phyloP scores from a whole-genome alignment of 2,888 invertebrate species.

The Drosophila borborema region DNA sequence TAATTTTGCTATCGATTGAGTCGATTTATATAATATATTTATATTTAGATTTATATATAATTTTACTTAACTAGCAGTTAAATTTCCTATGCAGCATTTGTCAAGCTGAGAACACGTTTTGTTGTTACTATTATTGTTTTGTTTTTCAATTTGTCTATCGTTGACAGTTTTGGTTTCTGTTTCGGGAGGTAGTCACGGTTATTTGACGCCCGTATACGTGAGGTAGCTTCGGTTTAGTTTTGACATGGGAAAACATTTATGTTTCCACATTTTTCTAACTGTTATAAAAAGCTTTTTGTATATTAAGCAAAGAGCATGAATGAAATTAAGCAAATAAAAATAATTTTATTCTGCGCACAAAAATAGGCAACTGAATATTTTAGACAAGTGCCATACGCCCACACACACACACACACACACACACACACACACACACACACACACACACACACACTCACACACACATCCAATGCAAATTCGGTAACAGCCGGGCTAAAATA shows the following conservation, averaged over 20 bases:
- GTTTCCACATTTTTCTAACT: constrained; percentile 16
- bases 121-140: constrained; percentile 9
- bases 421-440: constrained; percentile 1
- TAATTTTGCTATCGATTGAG: constrained; percentile 24
- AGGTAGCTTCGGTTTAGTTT: constrained; percentile 69
- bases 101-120: constrained; percentile 40
- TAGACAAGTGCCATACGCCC: constrained; percentile 6
- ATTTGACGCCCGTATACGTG: constrained; percentile 49
- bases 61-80: constrained; percentile 45
- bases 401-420: not conserved
- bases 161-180: constrained; percentile 21
- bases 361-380: constrained; percentile 52
- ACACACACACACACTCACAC: not conserved
- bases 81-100: constrained; percentile 57
- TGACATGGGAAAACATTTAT: constrained; percentile 27
- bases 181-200: constrained; percentile 70
- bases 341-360: constrained; percentile 30
- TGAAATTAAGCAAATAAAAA: constrained; percentile 22
- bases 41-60: not conserved
- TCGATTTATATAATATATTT: not conserved
- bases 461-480: constrained; percentile 36
- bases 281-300: constrained; percentile 23
- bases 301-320: constrained; percentile 23
- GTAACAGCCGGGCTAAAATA: constrained; percentile 34
- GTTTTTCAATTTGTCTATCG: constrained; percentile 13